phyloP scores from a whole-genome alignment of 2,113 vertebrate species.

The Hystrix cristata region DNA sequence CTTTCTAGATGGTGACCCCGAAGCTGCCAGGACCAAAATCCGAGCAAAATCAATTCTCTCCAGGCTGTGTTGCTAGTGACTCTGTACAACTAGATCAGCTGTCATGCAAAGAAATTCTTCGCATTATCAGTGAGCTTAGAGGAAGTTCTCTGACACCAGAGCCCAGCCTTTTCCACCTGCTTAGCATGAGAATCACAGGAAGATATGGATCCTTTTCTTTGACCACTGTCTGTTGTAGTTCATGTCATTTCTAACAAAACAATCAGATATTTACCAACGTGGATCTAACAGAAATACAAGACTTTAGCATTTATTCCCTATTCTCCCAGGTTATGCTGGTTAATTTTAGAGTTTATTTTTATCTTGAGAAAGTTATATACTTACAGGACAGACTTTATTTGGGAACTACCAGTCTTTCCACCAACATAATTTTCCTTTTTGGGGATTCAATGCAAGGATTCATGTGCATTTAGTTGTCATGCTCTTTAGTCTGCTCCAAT shows the following conservation, averaged over 20 bases:
- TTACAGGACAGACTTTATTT: not conserved
- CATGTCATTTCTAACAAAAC: not conserved
- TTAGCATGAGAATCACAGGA: not conserved
- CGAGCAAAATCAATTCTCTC: not conserved
- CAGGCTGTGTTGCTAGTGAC: not conserved
- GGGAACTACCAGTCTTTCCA: not conserved
- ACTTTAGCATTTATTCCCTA: not conserved
- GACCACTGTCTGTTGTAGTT: not conserved
- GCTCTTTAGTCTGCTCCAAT: not conserved
- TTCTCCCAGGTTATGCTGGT: not conserved
- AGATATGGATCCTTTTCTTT: not conserved
- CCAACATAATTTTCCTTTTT: not conserved
- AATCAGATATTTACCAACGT: not conserved
- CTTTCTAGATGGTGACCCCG: not conserved
- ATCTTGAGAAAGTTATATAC: not conserved
- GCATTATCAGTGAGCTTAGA: not conserved
- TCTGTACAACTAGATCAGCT: not conserved
- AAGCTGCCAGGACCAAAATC: not conserved
- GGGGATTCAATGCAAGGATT: not conserved
- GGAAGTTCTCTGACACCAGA: not conserved
- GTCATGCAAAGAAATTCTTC: not conserved
- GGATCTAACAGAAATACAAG: not conserved
- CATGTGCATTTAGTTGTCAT: not conserved
- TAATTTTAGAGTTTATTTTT: not conserved
- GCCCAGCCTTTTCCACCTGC: not conserved